Percentiles rank a stretch among this genome's conserved stretches.
Conservation (phyloP, 2,113 vertebrate species). For the Oriolus oriolus region DNA sequence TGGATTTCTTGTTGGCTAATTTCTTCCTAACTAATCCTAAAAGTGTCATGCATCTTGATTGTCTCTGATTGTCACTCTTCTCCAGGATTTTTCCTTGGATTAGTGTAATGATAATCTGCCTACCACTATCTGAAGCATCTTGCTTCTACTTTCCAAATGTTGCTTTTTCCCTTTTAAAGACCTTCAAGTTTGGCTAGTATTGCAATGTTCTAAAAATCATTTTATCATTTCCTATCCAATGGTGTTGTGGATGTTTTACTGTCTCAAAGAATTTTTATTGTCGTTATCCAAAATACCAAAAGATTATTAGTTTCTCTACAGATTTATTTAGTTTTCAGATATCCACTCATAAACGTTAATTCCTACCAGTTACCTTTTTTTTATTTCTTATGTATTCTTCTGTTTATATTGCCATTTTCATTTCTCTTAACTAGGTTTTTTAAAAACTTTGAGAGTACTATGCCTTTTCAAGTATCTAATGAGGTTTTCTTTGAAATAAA, state of each 20-base stretch:
- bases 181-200: neutral
- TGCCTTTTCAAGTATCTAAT: neutral
- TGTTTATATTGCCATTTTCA: neutral
- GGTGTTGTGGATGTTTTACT: neutral
- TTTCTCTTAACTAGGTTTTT: neutral
- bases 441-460: neutral
- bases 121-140: neutral
- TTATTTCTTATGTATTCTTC: neutral
- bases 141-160: neutral
- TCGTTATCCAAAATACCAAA: neutral
- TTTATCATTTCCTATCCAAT: neutral
- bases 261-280: neutral
- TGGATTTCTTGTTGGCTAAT: neutral
- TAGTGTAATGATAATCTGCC: neutral
- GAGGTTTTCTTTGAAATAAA: neutral
- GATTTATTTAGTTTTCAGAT: neutral
- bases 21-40: neutral
- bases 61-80: neutral
- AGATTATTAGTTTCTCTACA: neutral
- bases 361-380: neutral
- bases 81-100: neutral
- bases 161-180: neutral
- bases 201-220: neutral
- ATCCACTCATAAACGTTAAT: neutral
- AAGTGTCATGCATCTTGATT: neutral